These are phyloP conservation scores for Vesta saturnalis DNA, from an alignment of 2,888 invertebrate species.

Conservation along the genomic window DNA sequence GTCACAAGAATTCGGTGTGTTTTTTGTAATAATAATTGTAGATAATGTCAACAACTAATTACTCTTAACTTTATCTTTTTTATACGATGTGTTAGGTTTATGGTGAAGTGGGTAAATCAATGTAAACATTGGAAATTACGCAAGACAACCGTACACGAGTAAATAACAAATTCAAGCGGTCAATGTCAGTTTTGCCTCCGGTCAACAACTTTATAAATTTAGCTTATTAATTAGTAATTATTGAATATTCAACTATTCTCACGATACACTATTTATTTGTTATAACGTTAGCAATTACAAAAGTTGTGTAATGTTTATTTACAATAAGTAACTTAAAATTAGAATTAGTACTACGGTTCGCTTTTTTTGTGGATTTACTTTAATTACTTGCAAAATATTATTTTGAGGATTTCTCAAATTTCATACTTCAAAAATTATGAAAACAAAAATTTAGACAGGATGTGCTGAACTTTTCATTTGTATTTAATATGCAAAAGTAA, in stretches of 20 bases:
- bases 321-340: background rate
- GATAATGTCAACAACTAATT: too few relatives aligned
- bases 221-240: slow-evolving; percentile 20
- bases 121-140: background rate
- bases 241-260: slow-evolving; percentile 23
- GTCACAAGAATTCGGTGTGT: too few relatives aligned
- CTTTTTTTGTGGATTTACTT: too few relatives aligned
- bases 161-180: slow-evolving; percentile 4
- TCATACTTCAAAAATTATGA: too few relatives aligned
- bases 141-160: background rate
- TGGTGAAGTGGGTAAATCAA: too few relatives aligned
- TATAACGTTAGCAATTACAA: too few relatives aligned
- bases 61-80: too few relatives aligned
- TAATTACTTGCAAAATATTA: too few relatives aligned
- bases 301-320: background rate
- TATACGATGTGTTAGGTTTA: too few relatives aligned
- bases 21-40: too few relatives aligned
- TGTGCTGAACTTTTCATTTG: slow-evolving; percentile 23
- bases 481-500: slow-evolving; percentile 23
- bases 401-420: too few relatives aligned
- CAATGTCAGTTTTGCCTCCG: slow-evolving; percentile 14
- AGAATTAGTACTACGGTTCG: background rate
- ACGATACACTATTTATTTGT: slow-evolving; percentile 1
- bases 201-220: background rate
- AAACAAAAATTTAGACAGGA: slow-evolving; percentile 18